phyloP scores from a whole-genome alignment of 2,797 vertebrate genomes.

The Dallia pectoralis region DNA sequence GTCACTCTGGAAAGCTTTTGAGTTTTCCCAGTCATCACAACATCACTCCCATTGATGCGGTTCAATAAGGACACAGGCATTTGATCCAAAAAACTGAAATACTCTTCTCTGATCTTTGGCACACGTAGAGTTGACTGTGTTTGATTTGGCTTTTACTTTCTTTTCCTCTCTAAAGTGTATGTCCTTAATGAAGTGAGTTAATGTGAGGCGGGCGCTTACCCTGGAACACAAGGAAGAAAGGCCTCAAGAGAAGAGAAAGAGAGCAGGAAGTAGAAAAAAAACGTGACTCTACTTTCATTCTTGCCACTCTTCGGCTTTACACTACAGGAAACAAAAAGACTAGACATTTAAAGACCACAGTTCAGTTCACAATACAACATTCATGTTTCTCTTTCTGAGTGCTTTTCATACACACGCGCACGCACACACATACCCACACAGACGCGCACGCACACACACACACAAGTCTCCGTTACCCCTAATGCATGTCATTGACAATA shows the following conservation, averaged over 20 bases:
- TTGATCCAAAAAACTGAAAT: constrained; percentile 3
- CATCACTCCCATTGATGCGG: background rate
- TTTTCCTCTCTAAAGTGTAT: background rate
- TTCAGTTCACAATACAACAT: constrained; percentile 26
- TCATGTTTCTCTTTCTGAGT: constrained; percentile 23
- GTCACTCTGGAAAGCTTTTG: background rate
- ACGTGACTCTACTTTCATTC: constrained; percentile 1
- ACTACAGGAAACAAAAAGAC: constrained; percentile 12
- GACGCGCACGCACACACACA: no score
- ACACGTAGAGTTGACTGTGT: constrained; percentile 5
- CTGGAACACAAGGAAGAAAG: constrained; percentile 17
- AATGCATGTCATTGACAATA: background rate
- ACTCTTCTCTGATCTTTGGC: constrained; percentile 23
- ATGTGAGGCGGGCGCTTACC: background rate
- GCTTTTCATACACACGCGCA: background rate
- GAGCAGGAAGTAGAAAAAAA: background rate
- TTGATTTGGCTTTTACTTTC: background rate
- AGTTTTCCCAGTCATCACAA: constrained; percentile 4
- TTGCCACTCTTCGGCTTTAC: constrained; percentile 7
- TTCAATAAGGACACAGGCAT: background rate
- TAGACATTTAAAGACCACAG: constrained; percentile 21
- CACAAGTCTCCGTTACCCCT: background rate
- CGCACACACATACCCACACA: no score
- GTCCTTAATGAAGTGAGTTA: background rate
- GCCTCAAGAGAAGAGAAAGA: constrained; percentile 1